Percentiles rank a stretch among this genome's conserved stretches.
Evolutionary conservation across 2,888 invertebrate species (phyloP).

Genomic region (Microdon myrmicae): DNA sequence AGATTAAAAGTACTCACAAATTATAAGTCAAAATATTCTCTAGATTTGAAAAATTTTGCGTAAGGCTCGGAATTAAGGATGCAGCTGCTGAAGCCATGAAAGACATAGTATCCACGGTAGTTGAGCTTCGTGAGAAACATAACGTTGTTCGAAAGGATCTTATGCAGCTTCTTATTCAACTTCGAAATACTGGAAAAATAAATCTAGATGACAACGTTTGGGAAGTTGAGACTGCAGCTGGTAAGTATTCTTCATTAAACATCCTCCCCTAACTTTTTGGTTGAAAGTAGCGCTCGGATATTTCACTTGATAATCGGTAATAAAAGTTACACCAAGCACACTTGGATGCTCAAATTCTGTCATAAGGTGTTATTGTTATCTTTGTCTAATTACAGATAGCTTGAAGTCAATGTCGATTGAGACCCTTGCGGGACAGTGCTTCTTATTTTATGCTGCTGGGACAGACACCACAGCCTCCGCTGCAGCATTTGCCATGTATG

Average conservation of each 20-base stretch:
- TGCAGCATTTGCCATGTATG: conserved; percentile 64
- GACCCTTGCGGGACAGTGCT: conserved; percentile 62
- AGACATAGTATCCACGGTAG: conserved; percentile 63
- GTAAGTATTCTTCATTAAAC: conserved; percentile 44
- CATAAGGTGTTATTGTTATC: not conserved
- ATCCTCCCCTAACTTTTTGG: too few species aligned
- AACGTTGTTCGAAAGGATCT: conserved; percentile 67
- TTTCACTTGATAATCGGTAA: too few species aligned
- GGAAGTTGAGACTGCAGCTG: conserved; percentile 58
- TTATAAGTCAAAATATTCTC: too few species aligned
- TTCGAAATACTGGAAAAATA: conserved; percentile 65
- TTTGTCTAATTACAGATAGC: conserved; percentile 39
- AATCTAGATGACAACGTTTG: conserved; percentile 60
- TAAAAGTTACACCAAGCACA: too few species aligned
- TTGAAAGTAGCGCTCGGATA: too few species aligned
- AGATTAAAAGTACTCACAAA: not conserved
- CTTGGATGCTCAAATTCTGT: too few species aligned
- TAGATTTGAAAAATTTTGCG: conserved; percentile 56
- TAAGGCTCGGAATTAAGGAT: conserved; percentile 53
- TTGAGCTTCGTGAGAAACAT: conserved; percentile 65
- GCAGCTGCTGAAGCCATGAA: conserved; percentile 59
- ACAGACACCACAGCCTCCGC: conserved; percentile 67
- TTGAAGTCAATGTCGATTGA: conserved; percentile 63
- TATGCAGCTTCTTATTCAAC: conserved; percentile 67
- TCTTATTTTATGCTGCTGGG: conserved; percentile 67